These are phyloP conservation scores for Amorpha juglandis DNA, from an alignment of 2,888 invertebrate genomes.

Conservation along the genomic window DNA sequence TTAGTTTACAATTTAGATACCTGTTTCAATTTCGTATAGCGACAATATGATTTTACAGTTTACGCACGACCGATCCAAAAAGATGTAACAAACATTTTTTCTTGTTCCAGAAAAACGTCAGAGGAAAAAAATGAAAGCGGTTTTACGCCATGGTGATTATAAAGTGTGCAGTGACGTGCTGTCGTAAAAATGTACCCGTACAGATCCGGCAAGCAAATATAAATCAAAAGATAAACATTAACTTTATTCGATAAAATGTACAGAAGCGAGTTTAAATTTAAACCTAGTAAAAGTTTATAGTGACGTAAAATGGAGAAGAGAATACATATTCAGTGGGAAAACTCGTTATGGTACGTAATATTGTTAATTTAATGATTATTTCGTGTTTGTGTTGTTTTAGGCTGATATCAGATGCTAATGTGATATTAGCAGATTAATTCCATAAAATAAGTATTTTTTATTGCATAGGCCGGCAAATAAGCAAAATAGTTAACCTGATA, in stretches of 20 bases:
- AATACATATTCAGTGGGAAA: conserved; percentile 49
- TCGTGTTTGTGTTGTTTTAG: not conserved
- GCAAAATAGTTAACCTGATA: too few species aligned
- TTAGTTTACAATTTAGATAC: too few species aligned
- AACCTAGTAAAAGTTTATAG: conserved; percentile 43
- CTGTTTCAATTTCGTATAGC: not conserved
- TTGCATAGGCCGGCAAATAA: too few species aligned
- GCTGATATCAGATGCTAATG: too few species aligned
- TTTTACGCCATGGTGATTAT: conserved; percentile 39
- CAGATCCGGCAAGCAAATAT: conserved; percentile 7
- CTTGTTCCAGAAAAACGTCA: conserved; percentile 49
- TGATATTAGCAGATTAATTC: too few species aligned
- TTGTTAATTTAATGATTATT: not conserved
- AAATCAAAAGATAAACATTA: conserved; percentile 32
- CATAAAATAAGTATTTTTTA: too few species aligned
- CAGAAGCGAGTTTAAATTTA: conserved; percentile 46
- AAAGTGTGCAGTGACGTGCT: conserved; percentile 47
- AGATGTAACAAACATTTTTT: conserved; percentile 29
- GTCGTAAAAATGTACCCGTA: conserved; percentile 13
- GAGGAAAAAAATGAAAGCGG: conserved; percentile 36
- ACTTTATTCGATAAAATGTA: conserved; percentile 55
- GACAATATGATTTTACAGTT: conserved; percentile 5
- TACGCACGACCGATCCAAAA: conserved; percentile 10
- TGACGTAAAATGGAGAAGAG: conserved; percentile 67
- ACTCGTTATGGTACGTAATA: conserved; percentile 65